phyloP scores from a whole-genome alignment of 1,140 invertebrate genomes.

The Anoplolepis gracilipes region DNA sequence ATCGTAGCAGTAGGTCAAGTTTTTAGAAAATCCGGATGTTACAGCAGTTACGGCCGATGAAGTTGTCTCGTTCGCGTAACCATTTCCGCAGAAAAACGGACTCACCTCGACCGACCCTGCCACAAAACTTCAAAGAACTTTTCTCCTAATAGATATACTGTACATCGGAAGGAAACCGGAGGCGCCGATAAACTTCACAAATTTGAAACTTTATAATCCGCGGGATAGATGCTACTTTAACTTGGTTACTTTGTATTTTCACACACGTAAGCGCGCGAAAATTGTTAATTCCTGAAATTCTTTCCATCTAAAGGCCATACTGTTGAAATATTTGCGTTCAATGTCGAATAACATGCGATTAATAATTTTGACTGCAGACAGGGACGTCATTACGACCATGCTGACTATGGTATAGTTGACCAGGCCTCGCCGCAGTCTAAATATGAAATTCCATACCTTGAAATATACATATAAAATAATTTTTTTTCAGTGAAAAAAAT shows the following conservation, averaged over 20 bases:
- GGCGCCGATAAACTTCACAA: constrained; percentile 43
- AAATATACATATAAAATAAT: too few relatives aligned
- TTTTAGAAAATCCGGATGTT: constrained; percentile 12
- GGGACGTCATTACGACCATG: too few relatives aligned
- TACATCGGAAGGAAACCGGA: constrained; percentile 21
- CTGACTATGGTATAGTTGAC: too few relatives aligned
- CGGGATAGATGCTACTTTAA: constrained; percentile 9
- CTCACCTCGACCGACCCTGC: background rate
- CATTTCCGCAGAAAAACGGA: constrained; percentile 12
- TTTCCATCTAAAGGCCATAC: background rate
- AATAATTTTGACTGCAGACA: background rate
- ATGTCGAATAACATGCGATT: background rate
- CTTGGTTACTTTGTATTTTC: constrained; percentile 26
- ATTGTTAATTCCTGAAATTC: constrained; percentile 26
- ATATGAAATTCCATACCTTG: too few relatives aligned
- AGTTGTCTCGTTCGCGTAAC: constrained; percentile 25
- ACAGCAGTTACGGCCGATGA: background rate
- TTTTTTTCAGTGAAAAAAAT: too few relatives aligned
- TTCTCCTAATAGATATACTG: constrained; percentile 33
- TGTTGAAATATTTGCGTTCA: constrained; percentile 2
- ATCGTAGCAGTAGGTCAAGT: constrained; percentile 33
- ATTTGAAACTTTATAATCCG: constrained; percentile 54
- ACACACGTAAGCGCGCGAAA: background rate
- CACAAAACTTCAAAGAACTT: constrained; percentile 49
- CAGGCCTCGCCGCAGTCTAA: too few relatives aligned